Base-by-base conservation (phyloP, 1,140 invertebrate genomes). In the Dendrolimus punctatus region DNA sequence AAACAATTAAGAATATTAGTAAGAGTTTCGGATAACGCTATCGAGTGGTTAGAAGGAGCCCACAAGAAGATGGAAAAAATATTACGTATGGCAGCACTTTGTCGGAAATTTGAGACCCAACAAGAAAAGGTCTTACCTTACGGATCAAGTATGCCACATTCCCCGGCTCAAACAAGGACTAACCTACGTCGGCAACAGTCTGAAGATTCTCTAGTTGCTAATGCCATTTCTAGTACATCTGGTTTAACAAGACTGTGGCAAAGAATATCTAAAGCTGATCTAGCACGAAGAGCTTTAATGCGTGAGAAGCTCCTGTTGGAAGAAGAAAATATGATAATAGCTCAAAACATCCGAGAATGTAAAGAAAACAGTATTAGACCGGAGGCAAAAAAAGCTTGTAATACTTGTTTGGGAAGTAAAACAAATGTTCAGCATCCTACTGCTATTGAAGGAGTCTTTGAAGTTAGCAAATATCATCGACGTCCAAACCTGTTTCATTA, bases 111-210 rank as follows among this genome's bases (percentile, higher is more conserved):
- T 66, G 90, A 91, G 75, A 90, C 89, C 0, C 74, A 85, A 59
- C 73, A 85, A 2, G 90, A 91, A 71, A 89, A 90, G 63, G 80
- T 90, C 52, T 62, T 90, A 41, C 87, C 85, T 7, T 90, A 91
- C 58, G 80, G 86, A 39, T 76, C 82, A 52, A 67, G 83, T n/a
- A 66, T 78, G 40, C 87, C 89, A n/a, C 73, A 83, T 55, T 82
- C 78, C 5, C 74, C 89, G 9, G 65, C 55, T 8, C 61, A 71
- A 51, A 54, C 63, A 36, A 78, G 74, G 55, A 48, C 40, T 36
- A 68, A 56, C 49, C 46, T 66, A n/a, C 64, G 68, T 39, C 58
- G 45, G 39, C 64, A 65, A 40, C 62, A 73, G 41, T 73, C 74
- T 5, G 77, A 78, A 23, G 79, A 85, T 51, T 71, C 77, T 4